Percentiles rank a stretch among this genome's conserved stretches.
Conservation (phyloP, 2,888 invertebrate species). For the Mythimna vitellina region DNA sequence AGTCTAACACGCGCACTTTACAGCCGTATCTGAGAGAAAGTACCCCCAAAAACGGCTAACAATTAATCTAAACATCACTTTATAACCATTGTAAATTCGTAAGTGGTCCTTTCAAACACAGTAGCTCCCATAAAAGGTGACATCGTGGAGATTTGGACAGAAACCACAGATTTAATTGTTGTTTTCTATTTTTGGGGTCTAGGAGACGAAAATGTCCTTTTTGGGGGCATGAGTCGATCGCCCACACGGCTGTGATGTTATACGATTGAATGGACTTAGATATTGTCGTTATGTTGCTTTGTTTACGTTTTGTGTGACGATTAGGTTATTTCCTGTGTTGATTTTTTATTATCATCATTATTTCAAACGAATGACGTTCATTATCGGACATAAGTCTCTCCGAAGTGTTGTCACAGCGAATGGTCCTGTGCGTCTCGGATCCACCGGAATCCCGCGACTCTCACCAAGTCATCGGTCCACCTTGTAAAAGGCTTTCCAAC, state of each 20-base stretch:
- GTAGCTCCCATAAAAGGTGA: conserved; percentile 73
- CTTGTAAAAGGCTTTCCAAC: no score
- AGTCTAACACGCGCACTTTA: conserved; percentile 42
- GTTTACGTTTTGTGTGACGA: conserved; percentile 32
- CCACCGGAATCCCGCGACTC: no score
- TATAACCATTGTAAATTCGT: conserved; percentile 59
- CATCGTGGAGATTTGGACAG: conserved; percentile 78
- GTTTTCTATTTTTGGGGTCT: conserved; percentile 60
- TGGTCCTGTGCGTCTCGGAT: no score
- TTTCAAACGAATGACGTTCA: no score
- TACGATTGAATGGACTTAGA: conserved; percentile 57
- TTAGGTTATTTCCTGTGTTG: not conserved
- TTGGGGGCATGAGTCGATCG: conserved; percentile 68
- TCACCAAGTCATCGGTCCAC: no score
- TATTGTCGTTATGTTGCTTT: conserved; percentile 33
- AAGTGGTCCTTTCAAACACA: conserved; percentile 73
- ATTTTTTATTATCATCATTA: no score
- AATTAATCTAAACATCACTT: conserved; percentile 63
- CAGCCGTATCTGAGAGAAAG: conserved; percentile 57
- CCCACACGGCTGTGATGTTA: conserved; percentile 67
- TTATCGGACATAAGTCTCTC: no score
- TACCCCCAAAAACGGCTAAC: conserved; percentile 62
- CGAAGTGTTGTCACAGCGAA: no score
- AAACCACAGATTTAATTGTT: conserved; percentile 70
- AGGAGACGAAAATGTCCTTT: conserved; percentile 69